Evolutionary conservation across 2,888 invertebrate species (phyloP), one percentile per base, ranked within the genome.

Genomic region (Caenorhabditis sp.): DNA sequence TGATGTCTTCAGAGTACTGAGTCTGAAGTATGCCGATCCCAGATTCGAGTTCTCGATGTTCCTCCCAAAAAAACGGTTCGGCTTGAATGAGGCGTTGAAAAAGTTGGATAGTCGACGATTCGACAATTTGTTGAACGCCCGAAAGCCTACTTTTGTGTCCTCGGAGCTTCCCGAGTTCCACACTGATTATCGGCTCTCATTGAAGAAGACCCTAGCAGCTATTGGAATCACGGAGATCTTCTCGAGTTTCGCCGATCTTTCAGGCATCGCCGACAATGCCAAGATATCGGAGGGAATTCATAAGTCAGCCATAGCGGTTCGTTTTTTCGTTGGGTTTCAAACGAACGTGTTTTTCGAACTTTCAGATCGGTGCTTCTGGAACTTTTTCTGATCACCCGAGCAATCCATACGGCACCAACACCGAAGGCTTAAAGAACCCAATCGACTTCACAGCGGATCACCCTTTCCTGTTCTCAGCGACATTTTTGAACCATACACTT

Each of bases 291-390:
- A 90, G 10, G 89, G 87, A 54, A 49, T 73, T 12, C 90, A 90
- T 56, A 90, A 90, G 64, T 88, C 89, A 0, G 79, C 87, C 22
- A 87, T 90, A 73, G 87, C 90, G 84, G 90, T 90, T 49, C 2
- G 49, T n/a, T n/a, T n/a, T n/a, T n/a, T n/a, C n/a, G n/a, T n/a
- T n/a, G n/a, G n/a, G 2, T 12, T 44, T 14, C 44, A 35, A 35
- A 35, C 31, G 5, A 35, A n/a, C n/a, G n/a, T n/a, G n/a, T n/a
- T 19, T 19, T 26, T 54, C 8, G 1, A 54, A 54, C 7, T 56
- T 26, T 16, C 56, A 56, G 56, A n/a, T 56, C 28, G 16, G 22
- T 56, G 56, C 28, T 28, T 12, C 2, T 16, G 56, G 56, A 28
- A 56, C 56, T 16, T 56, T 28, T 22, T 4, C 14, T 26, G 28